A percentile compares a stretch with the other conserved stretches of the same genome.
Evolutionary conservation across 1,140 invertebrate species (phyloP).

Genomic region (Drosophila kurseongensis): DNA sequence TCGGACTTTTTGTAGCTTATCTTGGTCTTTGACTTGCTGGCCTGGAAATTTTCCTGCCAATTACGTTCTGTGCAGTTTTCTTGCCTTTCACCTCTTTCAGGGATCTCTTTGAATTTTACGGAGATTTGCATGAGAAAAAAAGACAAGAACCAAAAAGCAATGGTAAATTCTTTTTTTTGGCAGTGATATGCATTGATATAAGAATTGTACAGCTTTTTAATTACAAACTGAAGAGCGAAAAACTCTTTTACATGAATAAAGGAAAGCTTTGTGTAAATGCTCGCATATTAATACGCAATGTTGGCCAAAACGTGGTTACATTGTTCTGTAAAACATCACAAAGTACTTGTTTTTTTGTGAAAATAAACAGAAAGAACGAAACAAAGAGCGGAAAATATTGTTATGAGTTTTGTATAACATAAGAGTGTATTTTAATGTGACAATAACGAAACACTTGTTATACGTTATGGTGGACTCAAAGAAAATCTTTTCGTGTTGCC

Average conservation of each 20-base stretch:
- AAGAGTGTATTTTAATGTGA: slow-evolving; percentile 10
- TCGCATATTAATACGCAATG: not conserved
- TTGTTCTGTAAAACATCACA: not conserved
- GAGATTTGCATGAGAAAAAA: not conserved
- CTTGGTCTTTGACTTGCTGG: slow-evolving; percentile 14
- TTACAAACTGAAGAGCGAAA: not conserved
- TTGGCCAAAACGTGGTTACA: not conserved
- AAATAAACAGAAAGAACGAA: not conserved
- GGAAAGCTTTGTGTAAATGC: not conserved
- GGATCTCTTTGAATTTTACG: not conserved
- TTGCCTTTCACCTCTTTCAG: not conserved
- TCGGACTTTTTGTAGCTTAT: not conserved
- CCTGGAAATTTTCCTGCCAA: slow-evolving; percentile 18
- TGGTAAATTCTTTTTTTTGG: not conserved
- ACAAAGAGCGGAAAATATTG: not conserved
- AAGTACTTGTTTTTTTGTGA: not conserved
- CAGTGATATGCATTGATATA: not conserved
- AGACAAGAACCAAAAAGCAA: not conserved
- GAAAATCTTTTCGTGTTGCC: slow-evolving; percentile 9
- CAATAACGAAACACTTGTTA: slow-evolving; percentile 20
- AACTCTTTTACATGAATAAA: not conserved
- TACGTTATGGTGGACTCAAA: not conserved
- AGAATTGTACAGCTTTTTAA: not conserved
- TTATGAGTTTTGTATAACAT: not conserved
- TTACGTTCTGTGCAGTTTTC: slow-evolving; percentile 9